A percentile compares a stretch with the other conserved stretches of the same genome.
Conservation (phyloP, 2,113 vertebrate genomes). For the Nothocercus nigrocapillus region DNA sequence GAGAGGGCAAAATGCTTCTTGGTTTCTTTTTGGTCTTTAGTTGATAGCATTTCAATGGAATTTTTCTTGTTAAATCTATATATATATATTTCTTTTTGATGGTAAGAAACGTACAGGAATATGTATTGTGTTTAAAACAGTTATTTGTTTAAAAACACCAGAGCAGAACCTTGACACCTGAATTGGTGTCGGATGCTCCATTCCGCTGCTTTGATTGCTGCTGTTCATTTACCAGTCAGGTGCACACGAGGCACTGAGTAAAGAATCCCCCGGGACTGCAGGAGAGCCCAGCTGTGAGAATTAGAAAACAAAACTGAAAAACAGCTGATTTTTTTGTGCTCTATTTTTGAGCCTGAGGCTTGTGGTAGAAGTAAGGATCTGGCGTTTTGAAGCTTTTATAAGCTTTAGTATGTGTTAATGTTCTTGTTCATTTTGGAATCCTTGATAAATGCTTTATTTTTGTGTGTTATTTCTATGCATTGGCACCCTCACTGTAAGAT, state of each 20-base stretch:
- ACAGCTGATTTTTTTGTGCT: neutral
- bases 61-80: neutral
- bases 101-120: neutral
- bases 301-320: neutral
- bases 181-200: neutral
- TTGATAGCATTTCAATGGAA: neutral
- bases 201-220: neutral
- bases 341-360: neutral
- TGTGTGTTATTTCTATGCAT: slow-evolving; percentile 12
- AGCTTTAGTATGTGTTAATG: slow-evolving; percentile 1
- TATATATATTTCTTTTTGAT: neutral
- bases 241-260: neutral
- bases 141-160: neutral
- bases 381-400: neutral
- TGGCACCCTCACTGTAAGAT: slow-evolving; percentile 4
- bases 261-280: neutral
- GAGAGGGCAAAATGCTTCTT: neutral
- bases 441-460: slow-evolving; percentile 26
- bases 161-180: neutral
- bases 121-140: neutral
- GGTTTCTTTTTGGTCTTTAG: neutral
- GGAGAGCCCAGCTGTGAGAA: neutral
- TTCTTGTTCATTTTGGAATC: slow-evolving; percentile 34
- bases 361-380: neutral
- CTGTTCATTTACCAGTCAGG: neutral